phyloP scores from a whole-genome alignment of 1,140 invertebrate species.

The Lordiphosa collinella region DNA sequence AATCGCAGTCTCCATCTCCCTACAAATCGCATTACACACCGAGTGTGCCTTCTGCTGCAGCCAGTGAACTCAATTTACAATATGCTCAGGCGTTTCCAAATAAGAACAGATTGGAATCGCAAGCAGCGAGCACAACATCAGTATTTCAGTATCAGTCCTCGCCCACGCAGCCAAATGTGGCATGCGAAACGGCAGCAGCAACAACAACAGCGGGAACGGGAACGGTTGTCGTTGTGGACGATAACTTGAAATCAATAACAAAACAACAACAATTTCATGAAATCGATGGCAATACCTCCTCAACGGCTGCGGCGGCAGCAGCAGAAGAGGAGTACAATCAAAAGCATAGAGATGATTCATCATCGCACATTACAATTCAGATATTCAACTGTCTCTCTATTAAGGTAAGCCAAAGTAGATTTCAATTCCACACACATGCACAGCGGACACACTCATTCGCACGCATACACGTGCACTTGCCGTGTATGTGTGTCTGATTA shows the following conservation, averaged over 20 bases:
- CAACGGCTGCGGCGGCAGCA: neutral
- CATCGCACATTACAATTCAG: constrained; percentile 73
- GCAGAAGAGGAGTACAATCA: constrained; percentile 36
- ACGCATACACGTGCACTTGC: constrained; percentile 7
- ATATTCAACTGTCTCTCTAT: constrained; percentile 79
- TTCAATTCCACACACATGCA: constrained; percentile 62
- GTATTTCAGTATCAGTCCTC: constrained; percentile 38
- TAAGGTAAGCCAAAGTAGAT: constrained; percentile 72
- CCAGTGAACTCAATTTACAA: constrained; percentile 25
- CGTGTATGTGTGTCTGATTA: constrained; percentile 44
- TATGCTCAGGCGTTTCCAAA: constrained; percentile 38
- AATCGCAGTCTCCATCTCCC: no score
- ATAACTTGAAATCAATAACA: constrained; percentile 11
- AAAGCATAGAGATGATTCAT: constrained; percentile 73
- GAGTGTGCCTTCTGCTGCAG: constrained; percentile 50
- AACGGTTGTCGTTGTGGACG: constrained; percentile 2
- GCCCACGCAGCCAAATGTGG: constrained; percentile 16
- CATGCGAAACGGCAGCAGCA: constrained; percentile 13
- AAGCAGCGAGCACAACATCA: constrained; percentile 18
- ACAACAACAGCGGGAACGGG: constrained; percentile 5
- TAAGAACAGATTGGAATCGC: constrained; percentile 24
- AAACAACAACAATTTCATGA: constrained; percentile 18
- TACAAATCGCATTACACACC: constrained; percentile 48
- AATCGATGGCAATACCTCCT: constrained; percentile 22
- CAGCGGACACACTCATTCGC: constrained; percentile 44